Conservation (phyloP, 2,888 invertebrate genomes). For the Hirudinaria manillensis region DNA sequence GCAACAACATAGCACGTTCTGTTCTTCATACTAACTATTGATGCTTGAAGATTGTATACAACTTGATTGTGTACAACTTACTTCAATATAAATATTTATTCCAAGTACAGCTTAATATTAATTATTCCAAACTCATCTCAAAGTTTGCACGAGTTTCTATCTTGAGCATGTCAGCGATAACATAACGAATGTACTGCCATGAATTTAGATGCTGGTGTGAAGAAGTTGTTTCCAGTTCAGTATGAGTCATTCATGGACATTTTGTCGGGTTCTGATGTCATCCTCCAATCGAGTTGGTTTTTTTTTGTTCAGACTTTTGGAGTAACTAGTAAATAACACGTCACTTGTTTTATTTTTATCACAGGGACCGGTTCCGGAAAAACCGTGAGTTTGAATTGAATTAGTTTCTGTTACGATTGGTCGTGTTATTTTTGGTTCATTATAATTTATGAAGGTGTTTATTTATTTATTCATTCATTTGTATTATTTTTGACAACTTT, state of each 20-base stretch:
- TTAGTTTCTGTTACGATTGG: not conserved
- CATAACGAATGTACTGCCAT: too few relatives aligned
- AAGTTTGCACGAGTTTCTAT: too few relatives aligned
- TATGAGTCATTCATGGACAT: constrained; percentile 42
- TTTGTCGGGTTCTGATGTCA: constrained; percentile 46
- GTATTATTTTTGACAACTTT: not conserved
- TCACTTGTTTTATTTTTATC: constrained; percentile 22
- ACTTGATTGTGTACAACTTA: too few relatives aligned
- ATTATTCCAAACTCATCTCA: too few relatives aligned
- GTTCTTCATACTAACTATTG: too few relatives aligned
- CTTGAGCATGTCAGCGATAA: too few relatives aligned
- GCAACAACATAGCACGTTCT: not conserved
- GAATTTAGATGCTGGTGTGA: constrained; percentile 12
- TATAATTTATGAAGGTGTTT: not conserved
- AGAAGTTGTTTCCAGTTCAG: constrained; percentile 30
- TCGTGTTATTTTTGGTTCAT: not conserved
- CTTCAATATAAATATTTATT: too few relatives aligned
- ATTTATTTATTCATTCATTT: not conserved
- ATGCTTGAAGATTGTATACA: too few relatives aligned
- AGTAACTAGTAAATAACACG: not conserved
- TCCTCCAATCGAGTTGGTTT: constrained; percentile 50
- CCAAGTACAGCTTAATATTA: too few relatives aligned
- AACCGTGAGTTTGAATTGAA: constrained; percentile 44
- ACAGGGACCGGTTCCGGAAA: constrained; percentile 52
- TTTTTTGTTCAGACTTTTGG: not conserved